Evolutionary conservation across 2,888 invertebrate genomes (phyloP), one percentile per base, ranked within the genome.

Genomic region (Hyalella azteca): DNA sequence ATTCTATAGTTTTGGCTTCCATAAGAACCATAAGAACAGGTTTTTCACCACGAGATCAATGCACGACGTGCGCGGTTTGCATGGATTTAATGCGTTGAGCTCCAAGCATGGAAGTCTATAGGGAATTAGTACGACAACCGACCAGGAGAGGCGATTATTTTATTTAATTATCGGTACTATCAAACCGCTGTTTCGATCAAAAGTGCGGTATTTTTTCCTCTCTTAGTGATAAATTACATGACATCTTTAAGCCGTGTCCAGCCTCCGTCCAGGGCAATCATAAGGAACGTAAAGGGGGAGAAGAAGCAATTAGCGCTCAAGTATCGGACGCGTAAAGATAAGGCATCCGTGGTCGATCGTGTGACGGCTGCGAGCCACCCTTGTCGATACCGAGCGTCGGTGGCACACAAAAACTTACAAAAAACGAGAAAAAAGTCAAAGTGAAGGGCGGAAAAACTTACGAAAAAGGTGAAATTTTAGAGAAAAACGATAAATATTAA

Each of bases 121-220:
- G 66, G 11, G 66, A 66, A 66, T 66, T 66, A 66, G 11, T 15
- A 39, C 36, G 22, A 66, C 66, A 66, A n/a, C 32, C 36, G 5
- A 19, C 9, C 32, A 66, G 45, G 11, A 45, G 36, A 32, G 19
- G 13, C 36, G 59, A 7, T 66, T 66, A 66, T 36, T 36, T 36
- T 36, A 32, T 36, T 36, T n/a, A 36, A 66, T 66, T 66, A n/a
- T n/a, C n/a, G n/a, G n/a, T n/a, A n/a, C n/a, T n/a, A n/a, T n/a
- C n/a, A n/a, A n/a, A n/a, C n/a, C n/a, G n/a, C n/a, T n/a, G 66
- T 66, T 66, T 66, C 36, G 66, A 66, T 19, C 66, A 66, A 66
- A 15, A 54, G 66, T 36, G 66, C 36, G 66, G 66, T 36, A 4
- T 66, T 66, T 66, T 66, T 66, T 66, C 66, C 5, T 15, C 36